phyloP scores from a whole-genome alignment of 53 echinoderm and acorn worm species.

The Holothuria scabra region DNA sequence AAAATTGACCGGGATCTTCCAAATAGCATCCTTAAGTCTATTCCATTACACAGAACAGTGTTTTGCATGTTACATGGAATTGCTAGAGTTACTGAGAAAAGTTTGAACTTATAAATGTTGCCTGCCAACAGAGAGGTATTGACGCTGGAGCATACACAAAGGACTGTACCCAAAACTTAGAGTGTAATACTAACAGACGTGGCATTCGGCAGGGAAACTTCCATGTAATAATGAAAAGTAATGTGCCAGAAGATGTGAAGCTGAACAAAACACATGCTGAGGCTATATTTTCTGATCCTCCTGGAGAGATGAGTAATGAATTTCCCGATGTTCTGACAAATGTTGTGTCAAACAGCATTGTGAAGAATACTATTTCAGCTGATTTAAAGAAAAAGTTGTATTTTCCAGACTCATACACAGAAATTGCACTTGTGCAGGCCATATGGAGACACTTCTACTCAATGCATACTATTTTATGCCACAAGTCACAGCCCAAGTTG shows the following conservation, averaged over 20 bases:
- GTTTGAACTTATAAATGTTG: constrained; percentile 53
- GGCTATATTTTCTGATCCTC: constrained; percentile 36
- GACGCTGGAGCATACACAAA: neutral
- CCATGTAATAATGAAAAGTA: constrained; percentile 55
- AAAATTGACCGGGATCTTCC: no score
- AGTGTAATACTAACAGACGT: constrained; percentile 49
- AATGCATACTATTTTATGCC: neutral
- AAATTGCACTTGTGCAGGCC: neutral
- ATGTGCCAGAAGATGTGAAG: constrained; percentile 43
- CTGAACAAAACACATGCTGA: constrained; percentile 63
- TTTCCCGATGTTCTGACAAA: constrained; percentile 38
- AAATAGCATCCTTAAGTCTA: no score
- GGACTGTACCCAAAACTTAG: neutral
- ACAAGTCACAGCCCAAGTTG: neutral
- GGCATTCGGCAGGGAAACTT: constrained; percentile 73
- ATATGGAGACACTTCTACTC: constrained; percentile 25
- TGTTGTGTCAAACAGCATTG: constrained; percentile 13
- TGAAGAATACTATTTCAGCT: neutral
- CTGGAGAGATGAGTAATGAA: neutral
- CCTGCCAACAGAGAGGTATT: neutral
- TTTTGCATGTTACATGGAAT: constrained; percentile 63
- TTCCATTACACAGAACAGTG: constrained; percentile 54
- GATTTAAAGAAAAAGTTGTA: neutral
- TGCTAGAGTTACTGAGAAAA: constrained; percentile 56
- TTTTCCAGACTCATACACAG: constrained; percentile 4